Evolutionary conservation across 2,888 invertebrate species (phyloP).

Genomic region (Chironomus riparius): DNA sequence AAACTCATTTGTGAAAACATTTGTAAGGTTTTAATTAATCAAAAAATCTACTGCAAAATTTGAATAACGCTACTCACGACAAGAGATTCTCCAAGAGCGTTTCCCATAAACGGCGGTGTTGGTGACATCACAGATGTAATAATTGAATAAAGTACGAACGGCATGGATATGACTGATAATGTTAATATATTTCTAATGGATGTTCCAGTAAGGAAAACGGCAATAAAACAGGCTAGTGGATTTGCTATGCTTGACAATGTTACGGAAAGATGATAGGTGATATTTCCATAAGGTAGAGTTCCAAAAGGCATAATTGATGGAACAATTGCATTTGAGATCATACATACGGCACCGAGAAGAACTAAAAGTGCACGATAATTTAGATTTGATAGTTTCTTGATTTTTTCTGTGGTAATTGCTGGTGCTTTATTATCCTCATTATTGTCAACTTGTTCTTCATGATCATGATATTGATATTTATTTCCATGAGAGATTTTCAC

Average conservation of each 20-base stretch:
- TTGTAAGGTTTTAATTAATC: too few species aligned
- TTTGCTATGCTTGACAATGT: conserved; percentile 71
- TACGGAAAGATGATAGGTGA: conserved; percentile 68
- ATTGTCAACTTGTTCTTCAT: too few species aligned
- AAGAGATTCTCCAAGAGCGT: conserved; percentile 51
- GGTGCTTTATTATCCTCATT: too few species aligned
- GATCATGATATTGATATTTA: conserved; percentile 34
- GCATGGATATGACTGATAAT: conserved; percentile 44
- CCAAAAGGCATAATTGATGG: conserved; percentile 75
- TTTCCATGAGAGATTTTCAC: conserved; percentile 39
- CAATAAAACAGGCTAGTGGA: conserved; percentile 63
- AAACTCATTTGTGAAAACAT: too few species aligned
- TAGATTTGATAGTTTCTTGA: conserved; percentile 28
- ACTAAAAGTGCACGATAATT: conserved; percentile 37
- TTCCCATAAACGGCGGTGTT: conserved; percentile 55
- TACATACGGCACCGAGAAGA: conserved; percentile 50
- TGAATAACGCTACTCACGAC: conserved; percentile 48
- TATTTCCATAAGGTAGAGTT: conserved; percentile 68
- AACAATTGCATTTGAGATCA: conserved; percentile 66
- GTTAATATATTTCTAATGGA: conserved; percentile 44
- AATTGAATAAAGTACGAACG: conserved; percentile 57
- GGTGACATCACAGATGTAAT: conserved; percentile 66
- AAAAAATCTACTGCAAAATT: too few species aligned
- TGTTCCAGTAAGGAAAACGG: conserved; percentile 50
- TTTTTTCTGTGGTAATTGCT: too few species aligned